These are phyloP conservation scores for Copidosoma floridanum DNA, from an alignment of 1,140 invertebrate species.

Conservation along the genomic window DNA sequence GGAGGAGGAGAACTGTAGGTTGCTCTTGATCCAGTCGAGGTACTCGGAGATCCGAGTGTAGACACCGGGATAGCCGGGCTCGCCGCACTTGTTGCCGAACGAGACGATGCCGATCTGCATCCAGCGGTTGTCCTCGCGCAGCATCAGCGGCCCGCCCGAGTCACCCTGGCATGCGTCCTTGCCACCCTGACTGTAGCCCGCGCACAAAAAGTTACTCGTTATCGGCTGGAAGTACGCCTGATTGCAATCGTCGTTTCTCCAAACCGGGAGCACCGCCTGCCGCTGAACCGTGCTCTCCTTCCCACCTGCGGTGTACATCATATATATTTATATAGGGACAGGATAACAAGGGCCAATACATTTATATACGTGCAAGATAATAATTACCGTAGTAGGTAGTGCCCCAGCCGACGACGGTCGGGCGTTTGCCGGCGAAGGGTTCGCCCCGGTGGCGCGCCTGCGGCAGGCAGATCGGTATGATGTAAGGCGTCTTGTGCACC, in stretches of 20 bases:
- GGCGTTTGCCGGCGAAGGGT: conserved; percentile 68
- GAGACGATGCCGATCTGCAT: conserved; percentile 87
- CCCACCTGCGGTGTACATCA: conserved; percentile 57
- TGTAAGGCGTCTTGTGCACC: conserved; percentile 77
- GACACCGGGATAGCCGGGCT: conserved; percentile 82
- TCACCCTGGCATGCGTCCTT: conserved; percentile 85
- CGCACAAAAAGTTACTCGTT: conserved; percentile 86
- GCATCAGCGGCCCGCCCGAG: conserved; percentile 81
- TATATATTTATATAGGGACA: too few relatives aligned
- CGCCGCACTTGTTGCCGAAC: conserved; percentile 88
- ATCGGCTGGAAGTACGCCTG: conserved; percentile 89
- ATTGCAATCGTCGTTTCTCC: conserved; percentile 89
- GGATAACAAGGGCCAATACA: too few relatives aligned
- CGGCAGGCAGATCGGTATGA: conserved; percentile 86
- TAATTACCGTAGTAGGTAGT: conserved; percentile 78
- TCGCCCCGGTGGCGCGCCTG: conserved; percentile 58
- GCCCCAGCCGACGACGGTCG: conserved; percentile 91
- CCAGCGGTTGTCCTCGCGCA: conserved; percentile 73
- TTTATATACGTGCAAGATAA: too few relatives aligned
- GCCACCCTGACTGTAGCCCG: conserved; percentile 85
- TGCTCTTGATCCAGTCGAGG: conserved; percentile 62
- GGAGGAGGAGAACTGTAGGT: too few relatives aligned
- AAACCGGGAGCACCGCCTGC: conserved; percentile 82
- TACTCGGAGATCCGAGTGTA: conserved; percentile 70
- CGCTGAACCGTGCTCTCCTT: conserved; percentile 80